Evolutionary conservation across 2,797 vertebrate genomes (phyloP).

Genomic region (Discoglossus pictus): DNA sequence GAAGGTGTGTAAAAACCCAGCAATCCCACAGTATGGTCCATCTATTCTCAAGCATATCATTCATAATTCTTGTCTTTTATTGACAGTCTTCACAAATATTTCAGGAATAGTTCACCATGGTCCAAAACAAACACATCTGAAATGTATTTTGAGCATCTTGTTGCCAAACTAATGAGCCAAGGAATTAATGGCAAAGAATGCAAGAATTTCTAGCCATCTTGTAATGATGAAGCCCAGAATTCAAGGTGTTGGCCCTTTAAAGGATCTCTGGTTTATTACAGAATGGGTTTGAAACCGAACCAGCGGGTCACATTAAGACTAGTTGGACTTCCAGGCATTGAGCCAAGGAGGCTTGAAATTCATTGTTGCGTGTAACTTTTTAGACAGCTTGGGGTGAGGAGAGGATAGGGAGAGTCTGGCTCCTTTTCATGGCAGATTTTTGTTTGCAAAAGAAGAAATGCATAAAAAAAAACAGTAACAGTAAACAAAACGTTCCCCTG

Average conservation of each 20-base stretch:
- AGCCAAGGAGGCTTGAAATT: slow-evolving; percentile 45
- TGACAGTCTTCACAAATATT: slow-evolving; percentile 51
- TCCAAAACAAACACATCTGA: slow-evolving; percentile 70
- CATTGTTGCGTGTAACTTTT: slow-evolving; percentile 18
- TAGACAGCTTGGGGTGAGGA: slow-evolving; percentile 25
- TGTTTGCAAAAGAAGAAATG: slow-evolving; percentile 9
- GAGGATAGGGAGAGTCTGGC: slow-evolving; percentile 22
- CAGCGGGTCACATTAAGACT: slow-evolving; percentile 53
- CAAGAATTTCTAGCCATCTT: slow-evolving; percentile 56
- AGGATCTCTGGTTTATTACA: slow-evolving; percentile 55
- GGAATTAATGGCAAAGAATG: slow-evolving; percentile 64
- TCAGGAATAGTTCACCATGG: slow-evolving; percentile 50
- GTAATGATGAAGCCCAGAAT: slow-evolving; percentile 34
- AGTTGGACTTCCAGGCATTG: slow-evolving; percentile 48
- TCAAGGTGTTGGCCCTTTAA: slow-evolving; percentile 50
- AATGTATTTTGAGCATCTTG: slow-evolving; percentile 57
- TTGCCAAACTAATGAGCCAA: slow-evolving; percentile 62
- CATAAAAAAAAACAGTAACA: slow-evolving; percentile 21
- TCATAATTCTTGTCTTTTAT: slow-evolving; percentile 59
- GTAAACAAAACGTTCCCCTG: slow-evolving; percentile 31
- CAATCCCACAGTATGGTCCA: slow-evolving; percentile 52
- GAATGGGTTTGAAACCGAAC: slow-evolving; percentile 57
- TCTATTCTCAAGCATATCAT: slow-evolving; percentile 59
- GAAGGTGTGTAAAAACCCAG: slow-evolving; percentile 34
- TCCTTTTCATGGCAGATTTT: neutral